Evolutionary conservation across 2,888 invertebrate genomes (phyloP), one percentile per base, ranked within the genome.

Genomic region (Ochlodes sylvanus): DNA sequence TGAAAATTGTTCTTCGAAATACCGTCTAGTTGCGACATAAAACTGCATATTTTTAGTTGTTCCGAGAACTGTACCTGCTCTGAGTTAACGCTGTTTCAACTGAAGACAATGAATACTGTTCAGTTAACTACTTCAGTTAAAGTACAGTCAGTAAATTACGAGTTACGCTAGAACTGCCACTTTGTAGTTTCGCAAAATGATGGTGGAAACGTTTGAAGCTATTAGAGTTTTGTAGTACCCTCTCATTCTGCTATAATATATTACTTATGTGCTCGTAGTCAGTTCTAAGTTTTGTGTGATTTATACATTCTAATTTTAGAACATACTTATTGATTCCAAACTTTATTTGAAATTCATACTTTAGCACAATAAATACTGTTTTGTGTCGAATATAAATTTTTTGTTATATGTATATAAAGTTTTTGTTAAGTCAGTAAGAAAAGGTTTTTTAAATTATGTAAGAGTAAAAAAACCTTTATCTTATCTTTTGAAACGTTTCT

Each of bases 31-130:
- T 72, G 71, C 55, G 70, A 66, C 79, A 80, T 79, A 79, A 85
- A 86, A 73, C 70, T 74, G 70, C 47, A 79, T 84, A 90, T 91
- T 89, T 91, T 92, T 91, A 92, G 92, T 84, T 76, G 78, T 92
- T 92, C 92, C 84, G 79, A 84, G 92, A 92, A 92, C 78, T 77
- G 74, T 76, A 81, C 79, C 80, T 80, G 83, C 83, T 86, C 82
- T 82, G 66, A 66, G 82, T 88, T 88, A 84, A 86, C 85, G 83
- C 80, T 79, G 84, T 80, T 78, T 68, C 62, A 68, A 62, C 56
- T 77, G 79, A 81, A 86, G 86, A 90, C 88, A 89, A 87, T 90
- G 89, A 85, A 86, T 86, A 83, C 81, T 80, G 81, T 80, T 62
- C 62, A 19, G 76, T 86, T 87, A 85, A 87, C 83, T 78, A 82